Evolutionary conservation across 2,888 invertebrate species (phyloP).

Genomic region (Tipula vernalis): DNA sequence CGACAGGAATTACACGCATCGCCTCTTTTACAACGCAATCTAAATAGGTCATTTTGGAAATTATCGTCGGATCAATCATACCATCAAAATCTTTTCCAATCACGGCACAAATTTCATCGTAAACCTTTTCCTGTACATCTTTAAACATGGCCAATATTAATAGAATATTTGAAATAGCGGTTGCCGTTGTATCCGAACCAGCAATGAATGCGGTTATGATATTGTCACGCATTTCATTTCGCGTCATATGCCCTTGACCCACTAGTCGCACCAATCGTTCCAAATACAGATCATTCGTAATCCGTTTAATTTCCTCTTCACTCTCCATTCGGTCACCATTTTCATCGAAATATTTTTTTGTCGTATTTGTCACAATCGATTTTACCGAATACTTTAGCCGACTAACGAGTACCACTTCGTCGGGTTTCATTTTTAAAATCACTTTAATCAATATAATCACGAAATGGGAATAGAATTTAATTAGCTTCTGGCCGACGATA

Average conservation of each 20-base stretch:
- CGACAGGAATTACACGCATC: neutral
- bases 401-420: neutral
- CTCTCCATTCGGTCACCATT: neutral
- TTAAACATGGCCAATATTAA: neutral
- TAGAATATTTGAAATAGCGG: neutral
- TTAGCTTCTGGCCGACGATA: neutral
- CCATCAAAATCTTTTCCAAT: neutral
- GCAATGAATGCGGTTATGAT: neutral
- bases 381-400: neutral
- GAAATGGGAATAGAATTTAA: neutral
- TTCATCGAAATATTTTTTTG: neutral
- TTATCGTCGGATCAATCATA: neutral
- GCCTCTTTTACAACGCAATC: neutral
- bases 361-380: neutral
- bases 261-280: neutral
- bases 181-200: neutral
- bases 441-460: neutral
- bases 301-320: neutral
- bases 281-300: neutral
- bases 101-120: neutral
- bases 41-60: neutral
- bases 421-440: neutral
- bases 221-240: neutral
- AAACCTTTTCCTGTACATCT: neutral
- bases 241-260: neutral